These are phyloP conservation scores for Enteromius radiatus DNA, from an alignment of 2,797 vertebrate genomes.

Conservation along the genomic window DNA sequence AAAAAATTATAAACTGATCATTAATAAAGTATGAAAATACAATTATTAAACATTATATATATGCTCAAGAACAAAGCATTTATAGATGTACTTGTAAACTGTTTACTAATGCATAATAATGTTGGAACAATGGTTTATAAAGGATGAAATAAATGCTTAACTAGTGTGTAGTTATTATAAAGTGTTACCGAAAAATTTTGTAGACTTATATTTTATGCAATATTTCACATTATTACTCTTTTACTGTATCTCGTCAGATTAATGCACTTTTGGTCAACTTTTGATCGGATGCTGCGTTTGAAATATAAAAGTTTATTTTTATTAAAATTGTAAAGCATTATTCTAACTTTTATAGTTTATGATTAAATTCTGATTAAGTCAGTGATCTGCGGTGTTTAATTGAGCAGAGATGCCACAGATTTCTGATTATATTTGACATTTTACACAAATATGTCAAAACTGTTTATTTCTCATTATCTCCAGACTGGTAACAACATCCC, in stretches of 20 bases:
- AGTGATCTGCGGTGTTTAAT: slow-evolving; percentile 8
- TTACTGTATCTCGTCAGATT: neutral
- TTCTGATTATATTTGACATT: neutral
- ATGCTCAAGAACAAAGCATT: too few relatives aligned
- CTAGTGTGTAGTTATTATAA: too few relatives aligned
- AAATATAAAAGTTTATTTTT: neutral
- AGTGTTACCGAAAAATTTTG: neutral
- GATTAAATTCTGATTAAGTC: neutral
- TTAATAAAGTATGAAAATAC: too few relatives aligned
- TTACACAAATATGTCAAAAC: slow-evolving; percentile 7
- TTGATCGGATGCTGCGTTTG: neutral
- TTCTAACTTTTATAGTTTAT: neutral
- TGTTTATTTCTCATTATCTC: slow-evolving; percentile 19
- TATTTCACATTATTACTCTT: neutral
- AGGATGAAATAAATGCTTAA: too few relatives aligned
- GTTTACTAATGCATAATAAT: too few relatives aligned
- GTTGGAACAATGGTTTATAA: too few relatives aligned
- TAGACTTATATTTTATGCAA: neutral
- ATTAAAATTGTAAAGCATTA: neutral
- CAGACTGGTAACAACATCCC: slow-evolving; percentile 5
- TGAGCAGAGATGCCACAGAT: neutral
- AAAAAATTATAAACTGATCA: too few relatives aligned
- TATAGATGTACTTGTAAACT: too few relatives aligned
- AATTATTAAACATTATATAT: too few relatives aligned
- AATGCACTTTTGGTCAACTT: neutral